These are phyloP conservation scores for Pseudomyrmex sp. DNA, from an alignment of 1,140 invertebrate genomes.

Conservation along the genomic window DNA sequence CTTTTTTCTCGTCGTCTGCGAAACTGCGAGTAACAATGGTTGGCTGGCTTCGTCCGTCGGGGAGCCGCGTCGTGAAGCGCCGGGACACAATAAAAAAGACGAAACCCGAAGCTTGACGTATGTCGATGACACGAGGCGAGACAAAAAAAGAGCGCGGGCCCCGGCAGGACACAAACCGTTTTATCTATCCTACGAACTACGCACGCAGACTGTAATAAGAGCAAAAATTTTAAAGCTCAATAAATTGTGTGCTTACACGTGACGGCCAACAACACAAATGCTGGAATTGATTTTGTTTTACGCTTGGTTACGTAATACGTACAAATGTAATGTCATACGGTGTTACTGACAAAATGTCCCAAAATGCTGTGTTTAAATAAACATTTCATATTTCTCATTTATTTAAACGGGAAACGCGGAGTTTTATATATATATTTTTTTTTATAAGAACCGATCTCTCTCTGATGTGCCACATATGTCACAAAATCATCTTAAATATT, in stretches of 20 bases:
- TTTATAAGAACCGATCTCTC: too few species aligned
- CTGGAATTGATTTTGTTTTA: neutral
- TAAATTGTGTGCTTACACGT: neutral
- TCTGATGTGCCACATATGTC: too few species aligned
- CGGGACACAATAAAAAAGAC: slow-evolving; percentile 43
- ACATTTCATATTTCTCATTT: too few species aligned
- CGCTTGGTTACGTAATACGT: too few species aligned
- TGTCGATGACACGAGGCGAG: slow-evolving; percentile 42
- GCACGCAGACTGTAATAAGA: neutral
- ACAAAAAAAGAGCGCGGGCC: neutral
- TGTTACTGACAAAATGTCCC: too few species aligned
- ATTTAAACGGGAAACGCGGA: too few species aligned
- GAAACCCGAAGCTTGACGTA: slow-evolving; percentile 36
- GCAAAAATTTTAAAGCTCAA: slow-evolving; percentile 1
- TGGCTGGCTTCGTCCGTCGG: slow-evolving; percentile 30
- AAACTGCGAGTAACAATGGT: slow-evolving; percentile 42
- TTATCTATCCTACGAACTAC: slow-evolving; percentile 8
- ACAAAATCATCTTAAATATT: too few species aligned
- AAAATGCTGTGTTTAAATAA: too few species aligned
- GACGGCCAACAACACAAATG: neutral
- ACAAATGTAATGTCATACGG: too few species aligned
- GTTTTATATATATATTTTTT: too few species aligned
- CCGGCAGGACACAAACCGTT: neutral
- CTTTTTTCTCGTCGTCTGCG: slow-evolving; percentile 24
- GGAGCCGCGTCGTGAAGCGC: neutral